Base-by-base conservation (phyloP, 2,888 invertebrate species). In the Girardia tigrina region DNA sequence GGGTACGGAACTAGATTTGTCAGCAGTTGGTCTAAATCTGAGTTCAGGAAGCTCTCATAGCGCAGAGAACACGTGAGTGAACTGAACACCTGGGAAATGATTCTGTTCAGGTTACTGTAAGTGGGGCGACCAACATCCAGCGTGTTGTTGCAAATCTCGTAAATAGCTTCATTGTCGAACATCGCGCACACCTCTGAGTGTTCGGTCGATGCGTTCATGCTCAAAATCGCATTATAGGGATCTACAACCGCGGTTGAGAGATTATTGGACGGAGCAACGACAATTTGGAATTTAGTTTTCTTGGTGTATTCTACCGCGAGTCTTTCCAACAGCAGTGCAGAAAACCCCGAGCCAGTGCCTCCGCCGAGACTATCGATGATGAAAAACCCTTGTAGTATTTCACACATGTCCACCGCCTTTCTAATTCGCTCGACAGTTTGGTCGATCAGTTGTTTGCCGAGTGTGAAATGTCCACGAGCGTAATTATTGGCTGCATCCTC, bases 181-280 rank as follows among this genome's bases (percentile, higher is more conserved):
- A 81, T 79, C 76, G 81, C 80, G 42, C 93, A 92, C 85, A 93
- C 94, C 87, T 94, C 93, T 0, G 92, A 91, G 85, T 94, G 94
- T 85, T 94, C 93, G 77, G 87, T 79, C 77, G 94, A 94, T 74
- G 94, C 94, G 87, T 94, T 94, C 78, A 94, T 94, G 82, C 92
- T 93, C 81, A 94, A 80, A 77, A 94, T 92, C 0, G 93, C 92
- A 87, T 93, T 94, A 89, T 93, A 94, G 0, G 79, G 79, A 42
- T 79, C 79, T 23, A 79, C 79, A 23, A 79, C 79, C 23, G 79
- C 79, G 28, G 82, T 81, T 0, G 79, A 78, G 8, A 84, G 82
- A 69, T 81, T 80, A n/a, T 81, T 81, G 0, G 81, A 81, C 28
- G 81, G 81, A 75, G 81, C 81, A 29, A 83, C 80, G 56, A 82